Conservation (phyloP, 2,113 vertebrate species). For the Chamaetylas fuelleborni region DNA sequence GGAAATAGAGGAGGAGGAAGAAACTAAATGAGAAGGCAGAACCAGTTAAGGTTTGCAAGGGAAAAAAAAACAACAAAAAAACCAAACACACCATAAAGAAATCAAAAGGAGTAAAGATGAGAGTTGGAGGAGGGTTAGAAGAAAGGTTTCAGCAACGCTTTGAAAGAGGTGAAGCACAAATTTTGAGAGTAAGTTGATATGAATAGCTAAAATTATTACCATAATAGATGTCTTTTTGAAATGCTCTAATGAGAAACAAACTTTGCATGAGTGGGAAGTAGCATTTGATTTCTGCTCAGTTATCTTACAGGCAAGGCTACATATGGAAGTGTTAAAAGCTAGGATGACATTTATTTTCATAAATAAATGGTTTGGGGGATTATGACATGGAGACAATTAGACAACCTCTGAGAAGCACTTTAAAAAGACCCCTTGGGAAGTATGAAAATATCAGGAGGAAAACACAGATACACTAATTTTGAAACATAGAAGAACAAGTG, state of each 20-base stretch:
- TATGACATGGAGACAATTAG: neutral
- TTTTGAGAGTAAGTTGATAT: neutral
- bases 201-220: neutral
- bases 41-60: constrained; percentile 14
- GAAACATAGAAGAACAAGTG: neutral
- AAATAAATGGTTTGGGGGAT: neutral
- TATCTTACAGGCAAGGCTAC: neutral
- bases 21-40: constrained; percentile 54
- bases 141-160: neutral
- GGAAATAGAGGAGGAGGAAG: constrained; percentile 53
- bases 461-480: neutral
- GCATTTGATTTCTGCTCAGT: neutral
- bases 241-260: neutral
- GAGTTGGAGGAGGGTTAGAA: neutral
- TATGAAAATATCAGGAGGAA: neutral
- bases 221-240: neutral
- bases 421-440: neutral
- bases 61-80: neutral
- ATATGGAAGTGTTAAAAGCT: neutral
- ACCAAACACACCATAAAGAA: neutral
- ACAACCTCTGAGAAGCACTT: neutral
- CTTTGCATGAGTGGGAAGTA: neutral
- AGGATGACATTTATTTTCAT: neutral
- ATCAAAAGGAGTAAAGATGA: neutral
- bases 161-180: neutral